Evolutionary conservation across 2,113 vertebrate species (phyloP).

Genomic region (Malurus elegans): DNA sequence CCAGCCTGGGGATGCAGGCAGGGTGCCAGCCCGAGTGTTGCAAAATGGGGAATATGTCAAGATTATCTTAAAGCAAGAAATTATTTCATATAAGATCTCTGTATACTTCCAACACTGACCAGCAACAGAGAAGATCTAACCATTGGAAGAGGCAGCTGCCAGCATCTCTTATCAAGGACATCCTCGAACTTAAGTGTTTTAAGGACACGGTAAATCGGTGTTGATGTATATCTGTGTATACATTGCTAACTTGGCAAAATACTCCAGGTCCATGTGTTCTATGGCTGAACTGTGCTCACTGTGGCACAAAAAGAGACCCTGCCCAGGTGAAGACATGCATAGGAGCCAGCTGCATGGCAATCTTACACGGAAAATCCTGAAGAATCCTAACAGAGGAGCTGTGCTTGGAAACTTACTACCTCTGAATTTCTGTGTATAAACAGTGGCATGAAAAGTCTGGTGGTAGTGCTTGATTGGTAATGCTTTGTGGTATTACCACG

Average conservation of each 20-base stretch:
- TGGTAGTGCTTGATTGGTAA: background rate
- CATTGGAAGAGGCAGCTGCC: background rate
- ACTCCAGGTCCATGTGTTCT: background rate
- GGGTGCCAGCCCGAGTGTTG: accelerated
- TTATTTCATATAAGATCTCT: background rate
- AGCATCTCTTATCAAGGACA: background rate
- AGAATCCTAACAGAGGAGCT: too few relatives aligned
- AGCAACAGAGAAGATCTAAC: background rate
- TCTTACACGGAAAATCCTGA: background rate
- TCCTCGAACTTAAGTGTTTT: background rate
- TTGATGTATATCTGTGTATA: background rate
- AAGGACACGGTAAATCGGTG: background rate
- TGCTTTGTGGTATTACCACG: too few relatives aligned
- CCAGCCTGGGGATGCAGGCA: accelerated
- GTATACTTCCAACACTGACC: background rate
- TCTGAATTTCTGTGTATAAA: background rate
- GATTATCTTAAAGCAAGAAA: background rate
- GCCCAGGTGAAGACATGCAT: accelerated
- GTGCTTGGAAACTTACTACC: background rate
- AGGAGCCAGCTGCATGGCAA: background rate
- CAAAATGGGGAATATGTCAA: background rate
- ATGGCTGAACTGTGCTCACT: background rate
- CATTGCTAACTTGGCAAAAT: background rate
- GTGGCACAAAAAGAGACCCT: background rate
- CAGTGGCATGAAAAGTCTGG: background rate